Percentiles rank a stretch among this genome's conserved stretches.
These are phyloP conservation scores for Artemia sinica DNA, from an alignment of 2,888 invertebrate genomes.

Conservation along the genomic window DNA sequence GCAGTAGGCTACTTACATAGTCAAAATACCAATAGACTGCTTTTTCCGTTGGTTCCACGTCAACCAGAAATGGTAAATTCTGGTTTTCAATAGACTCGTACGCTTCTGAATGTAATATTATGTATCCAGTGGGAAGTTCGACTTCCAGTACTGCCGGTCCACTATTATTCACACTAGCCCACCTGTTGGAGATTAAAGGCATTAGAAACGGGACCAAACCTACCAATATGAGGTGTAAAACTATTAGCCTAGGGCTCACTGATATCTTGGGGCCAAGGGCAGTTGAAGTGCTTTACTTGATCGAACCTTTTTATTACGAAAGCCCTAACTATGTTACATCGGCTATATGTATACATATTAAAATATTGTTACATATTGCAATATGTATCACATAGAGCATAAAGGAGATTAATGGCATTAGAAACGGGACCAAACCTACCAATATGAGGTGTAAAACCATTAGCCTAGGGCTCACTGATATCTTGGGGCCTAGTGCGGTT, in stretches of 20 bases:
- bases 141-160: conserved; percentile 34
- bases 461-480: no score
- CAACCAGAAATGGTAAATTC: conserved; percentile 30
- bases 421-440: no score
- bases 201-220: neutral
- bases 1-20: conserved; percentile 31
- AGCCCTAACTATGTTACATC: no score
- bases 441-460: no score
- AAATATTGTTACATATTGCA: no score
- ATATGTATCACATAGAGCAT: no score
- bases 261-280: no score
- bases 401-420: neutral
- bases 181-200: conserved; percentile 28
- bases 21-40: conserved; percentile 37
- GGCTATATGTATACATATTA: no score
- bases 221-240: neutral
- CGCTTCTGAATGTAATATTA: conserved; percentile 35
- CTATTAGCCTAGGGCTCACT: no score
- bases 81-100: conserved; percentile 28
- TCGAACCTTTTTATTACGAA: no score
- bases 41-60: conserved; percentile 29
- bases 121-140: conserved; percentile 35
- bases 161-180: conserved; percentile 31
- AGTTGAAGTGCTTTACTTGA: no score
- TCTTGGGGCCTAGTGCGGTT: no score